Base-by-base conservation (phyloP, 2,888 invertebrate species). In the Dilophus febrilis region DNA sequence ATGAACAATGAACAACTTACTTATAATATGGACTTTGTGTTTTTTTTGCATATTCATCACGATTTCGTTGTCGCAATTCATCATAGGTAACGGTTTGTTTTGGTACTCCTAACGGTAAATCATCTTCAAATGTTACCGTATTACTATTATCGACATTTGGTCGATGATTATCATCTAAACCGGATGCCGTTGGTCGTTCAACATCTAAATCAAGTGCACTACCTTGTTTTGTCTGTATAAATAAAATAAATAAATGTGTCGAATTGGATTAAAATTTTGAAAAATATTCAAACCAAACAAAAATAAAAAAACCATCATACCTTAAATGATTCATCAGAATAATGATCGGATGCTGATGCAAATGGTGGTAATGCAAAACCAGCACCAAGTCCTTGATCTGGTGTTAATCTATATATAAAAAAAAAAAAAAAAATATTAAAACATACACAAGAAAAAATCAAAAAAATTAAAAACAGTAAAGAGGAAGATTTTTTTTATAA, bases 31-130 rank as follows among this genome's bases (percentile, higher is more conserved):
- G 50, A 40, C 46, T 53, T 35, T 55, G 53, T 18, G 52, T 49
- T 38, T 52, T 58, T 41, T 35, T 41, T 6, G 33, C 51, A 54
- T 71, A 73, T 26, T 77, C 74, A 30, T 74, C 74, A 36, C 84
- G 65, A 61, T 85, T 83, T 51, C 66, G 67, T 37, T 67, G 70
- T 16, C 84, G 68, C 43, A 84, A 57, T 49, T 83, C 82, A 29
- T 83, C 83, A 52, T 84, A 84, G 1, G 74, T 69, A 12, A 74
- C 68, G 1, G 64, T 51, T 1, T 46, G 68, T 61, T 46, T 64
- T 42, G 51, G 63, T 50, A 51, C 64, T 50, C 51, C 65, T 55
- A 51, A 56, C 44, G 68, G 64, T 31, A 60, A 47, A 48, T 65
- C 64, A 43, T 70, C 67, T 41, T 67, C 65, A 42, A 61, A 54